Percentiles rank a stretch among this genome's conserved stretches.
Conservation (phyloP, 2,888 invertebrate genomes). For the Plagodis dolabraria region DNA sequence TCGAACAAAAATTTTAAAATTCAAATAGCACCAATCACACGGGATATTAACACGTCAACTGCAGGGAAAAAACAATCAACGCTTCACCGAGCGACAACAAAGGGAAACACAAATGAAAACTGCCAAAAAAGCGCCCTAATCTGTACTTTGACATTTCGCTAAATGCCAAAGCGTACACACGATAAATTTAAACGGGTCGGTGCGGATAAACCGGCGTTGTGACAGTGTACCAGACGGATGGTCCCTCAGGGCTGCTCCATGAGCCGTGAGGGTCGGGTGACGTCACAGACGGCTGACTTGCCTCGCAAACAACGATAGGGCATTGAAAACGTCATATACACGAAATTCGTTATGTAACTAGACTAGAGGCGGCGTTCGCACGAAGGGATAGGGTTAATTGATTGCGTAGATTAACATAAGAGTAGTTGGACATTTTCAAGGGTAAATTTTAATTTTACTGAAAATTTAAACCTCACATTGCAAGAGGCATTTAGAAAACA, state of each 20-base stretch:
- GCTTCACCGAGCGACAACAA: conserved; percentile 21
- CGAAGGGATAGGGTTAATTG: background rate
- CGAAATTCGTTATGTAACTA: conserved; percentile 11
- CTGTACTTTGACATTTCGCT: conserved; percentile 34
- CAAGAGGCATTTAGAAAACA: too few relatives aligned
- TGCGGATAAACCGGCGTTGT: conserved; percentile 50
- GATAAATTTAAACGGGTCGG: conserved; percentile 43
- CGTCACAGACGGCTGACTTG: conserved; percentile 43
- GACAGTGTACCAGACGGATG: conserved; percentile 53
- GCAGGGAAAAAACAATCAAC: conserved; percentile 16
- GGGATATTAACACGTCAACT: conserved; percentile 4
- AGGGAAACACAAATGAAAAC: conserved; percentile 17
- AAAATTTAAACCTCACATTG: too few relatives aligned
- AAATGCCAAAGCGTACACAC: conserved; percentile 30
- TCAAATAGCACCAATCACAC: background rate
- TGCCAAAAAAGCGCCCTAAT: conserved; percentile 22
- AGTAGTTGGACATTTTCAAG: too few relatives aligned
- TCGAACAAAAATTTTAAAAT: background rate
- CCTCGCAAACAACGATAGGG: conserved; percentile 23
- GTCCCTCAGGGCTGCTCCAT: conserved; percentile 55
- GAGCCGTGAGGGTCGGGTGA: conserved; percentile 44
- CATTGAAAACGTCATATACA: conserved; percentile 18
- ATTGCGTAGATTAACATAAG: background rate
- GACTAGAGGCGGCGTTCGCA: background rate
- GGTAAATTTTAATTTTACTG: too few relatives aligned